A percentile compares a stretch with the other conserved stretches of the same genome.
phyloP scores from a whole-genome alignment of 2,797 vertebrate genomes.

The Sebastes elongatus region DNA sequence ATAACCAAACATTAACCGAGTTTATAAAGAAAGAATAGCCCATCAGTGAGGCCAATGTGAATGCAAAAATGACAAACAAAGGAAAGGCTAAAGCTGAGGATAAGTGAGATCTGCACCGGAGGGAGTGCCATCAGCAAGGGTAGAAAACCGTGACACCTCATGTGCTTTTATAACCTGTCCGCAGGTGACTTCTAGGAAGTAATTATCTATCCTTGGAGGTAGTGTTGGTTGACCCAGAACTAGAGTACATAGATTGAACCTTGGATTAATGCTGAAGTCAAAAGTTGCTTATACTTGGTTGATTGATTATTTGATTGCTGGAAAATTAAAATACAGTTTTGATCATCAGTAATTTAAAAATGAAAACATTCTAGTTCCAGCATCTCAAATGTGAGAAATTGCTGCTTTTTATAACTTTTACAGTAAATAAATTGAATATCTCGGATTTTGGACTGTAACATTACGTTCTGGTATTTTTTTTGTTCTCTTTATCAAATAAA shows the following conservation, averaged over 20 bases:
- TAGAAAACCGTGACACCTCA: not conserved
- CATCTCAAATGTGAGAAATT: not conserved
- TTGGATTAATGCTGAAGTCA: not conserved
- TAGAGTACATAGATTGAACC: not conserved
- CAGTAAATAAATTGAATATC: not conserved
- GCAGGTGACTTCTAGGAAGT: not conserved
- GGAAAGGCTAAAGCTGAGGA: too few species aligned
- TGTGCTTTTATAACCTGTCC: not conserved
- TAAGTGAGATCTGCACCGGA: not conserved
- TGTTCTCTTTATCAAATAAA: not conserved
- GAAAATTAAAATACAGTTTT: not conserved
- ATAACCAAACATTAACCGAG: not conserved
- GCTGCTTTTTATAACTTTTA: not conserved
- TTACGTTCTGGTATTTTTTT: too few species aligned
- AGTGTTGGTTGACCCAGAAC: not conserved
- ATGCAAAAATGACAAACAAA: not conserved
- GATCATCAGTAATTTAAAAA: not conserved
- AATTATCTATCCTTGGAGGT: not conserved
- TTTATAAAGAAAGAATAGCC: not conserved
- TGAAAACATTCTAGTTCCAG: not conserved
- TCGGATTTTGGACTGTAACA: too few species aligned
- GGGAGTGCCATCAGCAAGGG: not conserved
- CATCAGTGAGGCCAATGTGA: not conserved
- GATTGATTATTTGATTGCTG: not conserved
- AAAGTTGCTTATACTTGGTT: not conserved